A percentile compares a stretch with the other conserved stretches of the same genome.
phyloP scores from a whole-genome alignment of 2,113 vertebrate genomes.

The Odobenus rosmarus region DNA sequence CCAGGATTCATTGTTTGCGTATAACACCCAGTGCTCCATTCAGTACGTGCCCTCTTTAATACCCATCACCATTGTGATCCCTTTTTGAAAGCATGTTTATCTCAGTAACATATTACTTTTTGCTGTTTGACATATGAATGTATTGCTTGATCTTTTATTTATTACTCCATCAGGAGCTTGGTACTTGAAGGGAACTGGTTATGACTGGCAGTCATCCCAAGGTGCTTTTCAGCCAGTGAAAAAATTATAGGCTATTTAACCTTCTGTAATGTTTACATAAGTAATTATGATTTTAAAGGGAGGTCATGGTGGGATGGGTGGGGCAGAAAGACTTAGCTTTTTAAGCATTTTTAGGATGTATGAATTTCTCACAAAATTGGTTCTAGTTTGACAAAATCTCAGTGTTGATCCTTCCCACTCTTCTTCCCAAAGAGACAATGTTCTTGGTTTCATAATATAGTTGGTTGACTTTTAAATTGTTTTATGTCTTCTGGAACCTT shows the following conservation, averaged over 20 bases:
- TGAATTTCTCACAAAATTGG: constrained; percentile 14
- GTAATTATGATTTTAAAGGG: background rate
- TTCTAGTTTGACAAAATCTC: background rate
- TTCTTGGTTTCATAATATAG: constrained; percentile 21
- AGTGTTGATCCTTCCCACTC: background rate
- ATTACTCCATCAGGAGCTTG: constrained; percentile 17
- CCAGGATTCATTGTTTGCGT: too few species aligned
- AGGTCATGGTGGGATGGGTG: background rate
- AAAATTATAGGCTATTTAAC: background rate
- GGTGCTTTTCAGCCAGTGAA: constrained; percentile 35
- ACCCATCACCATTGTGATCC: background rate
- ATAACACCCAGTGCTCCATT: too few species aligned
- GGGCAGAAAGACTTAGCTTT: background rate
- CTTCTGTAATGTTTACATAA: constrained; percentile 46
- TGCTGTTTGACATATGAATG: constrained; percentile 19
- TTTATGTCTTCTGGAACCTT: constrained; percentile 4
- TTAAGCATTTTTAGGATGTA: background rate
- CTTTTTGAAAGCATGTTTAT: constrained; percentile 49
- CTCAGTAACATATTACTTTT: constrained; percentile 16
- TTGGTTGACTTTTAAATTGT: background rate
- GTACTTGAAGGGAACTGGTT: background rate
- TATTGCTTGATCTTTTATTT: constrained; percentile 53
- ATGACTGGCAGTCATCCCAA: background rate
- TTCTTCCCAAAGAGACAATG: constrained; percentile 42
- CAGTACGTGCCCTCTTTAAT: too few species aligned